Evolutionary conservation across 2,113 vertebrate species (phyloP), one percentile per base, ranked within the genome.

Genomic region (Crypturellus undulatus): DNA sequence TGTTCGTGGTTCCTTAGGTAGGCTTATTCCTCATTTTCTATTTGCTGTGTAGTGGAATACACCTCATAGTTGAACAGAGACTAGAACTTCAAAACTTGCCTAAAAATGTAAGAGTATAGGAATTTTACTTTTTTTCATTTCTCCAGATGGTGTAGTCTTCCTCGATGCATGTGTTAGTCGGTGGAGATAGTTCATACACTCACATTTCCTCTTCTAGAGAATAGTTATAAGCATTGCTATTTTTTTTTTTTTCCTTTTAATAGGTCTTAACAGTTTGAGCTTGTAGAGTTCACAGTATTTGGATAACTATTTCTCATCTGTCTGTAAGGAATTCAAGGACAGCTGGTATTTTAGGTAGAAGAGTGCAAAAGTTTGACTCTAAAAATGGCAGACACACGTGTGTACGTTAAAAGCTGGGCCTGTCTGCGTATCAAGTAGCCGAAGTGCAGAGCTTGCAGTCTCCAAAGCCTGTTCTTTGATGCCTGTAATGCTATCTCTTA

Each of bases 21-120:
- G 9, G 18, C n/a, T 16, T 34, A 56, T 45, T 3, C 4, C 2
- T 51, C 9, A 16, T 70, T 67, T 80, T 62, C 26, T 22, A 14
- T 43, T 26, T 67, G 10, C 10, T 1, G 1, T 1, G 1, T 10
- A 45, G 9, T 8, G 43, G 16, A 52, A 10, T 11, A 73, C 4
- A 38, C 12, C 54, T 79, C 21, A 47, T 20, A 19, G 2, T 52
- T 8, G 54, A 58, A 28, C 30, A 32, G 5, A 16, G 21, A 64
- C 13, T 7, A 83, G 12, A 86, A 26, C 11, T 49, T 59, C 81
- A 79, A 36, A 79, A 68, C 58, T 22, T 42, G 30, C 15, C 15
- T 30, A 25, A 43, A 80, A 84, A 40, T 2, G 2, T 32, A 62
- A 69, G 2, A 58, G 19, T 12, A 11, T 18, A 70, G 20, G 22